A percentile compares a stretch with the other conserved stretches of the same genome.
Conservation (phyloP, 1,140 invertebrate species). For the Papilio polyxenes region DNA sequence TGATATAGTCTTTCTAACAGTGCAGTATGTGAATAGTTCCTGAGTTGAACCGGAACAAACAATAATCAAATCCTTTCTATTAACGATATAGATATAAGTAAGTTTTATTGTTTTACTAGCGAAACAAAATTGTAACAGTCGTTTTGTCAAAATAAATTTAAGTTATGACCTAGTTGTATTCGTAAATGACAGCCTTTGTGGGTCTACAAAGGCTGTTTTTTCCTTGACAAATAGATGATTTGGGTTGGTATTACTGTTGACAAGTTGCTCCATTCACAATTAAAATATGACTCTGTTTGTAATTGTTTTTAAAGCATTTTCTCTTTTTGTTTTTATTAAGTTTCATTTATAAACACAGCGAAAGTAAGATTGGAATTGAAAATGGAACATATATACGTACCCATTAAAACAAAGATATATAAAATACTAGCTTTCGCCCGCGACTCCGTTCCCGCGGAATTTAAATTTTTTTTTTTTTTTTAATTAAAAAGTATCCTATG, state of each 20-base stretch:
- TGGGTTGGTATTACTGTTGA: constrained; percentile 49
- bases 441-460: no score
- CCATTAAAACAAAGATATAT: not conserved
- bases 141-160: not conserved
- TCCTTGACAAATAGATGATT: constrained; percentile 64
- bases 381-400: no score
- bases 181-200: constrained; percentile 31
- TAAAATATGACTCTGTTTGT: constrained; percentile 6
- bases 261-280: constrained; percentile 34
- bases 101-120: constrained; percentile 5
- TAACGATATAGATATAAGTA: not conserved
- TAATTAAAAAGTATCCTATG: no score
- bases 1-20: no score
- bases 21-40: no score
- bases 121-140: not conserved
- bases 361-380: no score
- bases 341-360: no score
- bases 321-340: no score
- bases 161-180: not conserved
- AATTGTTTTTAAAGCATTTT: not conserved
- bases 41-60: not conserved
- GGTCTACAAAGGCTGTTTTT: constrained; percentile 43
- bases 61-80: not conserved
- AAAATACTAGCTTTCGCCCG: no score
- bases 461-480: no score